These are phyloP conservation scores for Perizoma flavofasciatum DNA, from an alignment of 2,888 invertebrate species.

Conservation along the genomic window DNA sequence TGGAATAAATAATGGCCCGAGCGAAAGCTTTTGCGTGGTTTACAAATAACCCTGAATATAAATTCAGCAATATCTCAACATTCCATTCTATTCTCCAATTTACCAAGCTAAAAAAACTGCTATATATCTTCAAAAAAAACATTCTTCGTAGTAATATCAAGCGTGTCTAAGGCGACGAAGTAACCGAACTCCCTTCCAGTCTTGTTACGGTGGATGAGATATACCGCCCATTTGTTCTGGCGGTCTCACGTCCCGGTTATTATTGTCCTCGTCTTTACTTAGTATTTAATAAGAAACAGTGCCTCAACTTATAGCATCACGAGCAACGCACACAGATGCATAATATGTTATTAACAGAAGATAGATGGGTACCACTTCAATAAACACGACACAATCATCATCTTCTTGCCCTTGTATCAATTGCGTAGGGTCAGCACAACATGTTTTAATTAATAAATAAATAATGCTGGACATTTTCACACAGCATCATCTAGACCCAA, in stretches of 20 bases:
- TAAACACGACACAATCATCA: no score
- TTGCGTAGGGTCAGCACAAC: no score
- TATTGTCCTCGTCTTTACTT: conserved; percentile 16
- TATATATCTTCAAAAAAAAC: background rate
- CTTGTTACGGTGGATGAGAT: conserved; percentile 32
- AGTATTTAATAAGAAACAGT: conserved; percentile 1
- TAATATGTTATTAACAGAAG: no score
- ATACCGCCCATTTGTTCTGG: conserved; percentile 36
- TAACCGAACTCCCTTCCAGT: conserved; percentile 17
- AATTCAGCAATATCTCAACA: background rate
- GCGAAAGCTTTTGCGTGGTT: no score
- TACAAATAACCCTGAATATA: no score
- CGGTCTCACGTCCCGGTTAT: conserved; percentile 24
- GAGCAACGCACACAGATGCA: no score
- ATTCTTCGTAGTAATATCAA: conserved; percentile 6
- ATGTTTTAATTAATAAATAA: no score
- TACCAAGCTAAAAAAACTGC: background rate
- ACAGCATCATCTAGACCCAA: no score
- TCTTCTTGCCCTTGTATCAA: no score
- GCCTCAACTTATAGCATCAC: background rate
- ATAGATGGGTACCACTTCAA: no score
- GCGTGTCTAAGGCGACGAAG: conserved; percentile 6
- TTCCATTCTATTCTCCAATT: background rate
- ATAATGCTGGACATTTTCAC: no score
- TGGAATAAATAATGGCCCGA: no score